phyloP scores from a whole-genome alignment of 2,888 invertebrate species.

The Sisyra nigra region DNA sequence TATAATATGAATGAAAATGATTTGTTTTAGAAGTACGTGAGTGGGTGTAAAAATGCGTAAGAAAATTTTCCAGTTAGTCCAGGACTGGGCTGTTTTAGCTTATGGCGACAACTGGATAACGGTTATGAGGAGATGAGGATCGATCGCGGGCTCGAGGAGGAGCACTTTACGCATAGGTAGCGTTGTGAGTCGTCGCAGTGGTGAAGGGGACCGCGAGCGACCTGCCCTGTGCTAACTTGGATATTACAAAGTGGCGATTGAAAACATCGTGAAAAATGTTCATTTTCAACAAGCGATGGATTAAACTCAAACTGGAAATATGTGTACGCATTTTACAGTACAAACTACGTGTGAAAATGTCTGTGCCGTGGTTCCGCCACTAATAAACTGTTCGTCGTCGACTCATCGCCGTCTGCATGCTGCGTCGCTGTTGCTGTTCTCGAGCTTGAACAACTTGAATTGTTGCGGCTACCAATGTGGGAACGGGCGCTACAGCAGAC shows the following conservation, averaged over 20 bases:
- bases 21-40: too few species aligned
- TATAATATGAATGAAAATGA: too few species aligned
- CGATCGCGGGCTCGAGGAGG: conserved; percentile 12
- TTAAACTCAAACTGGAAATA: conserved; percentile 8
- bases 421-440: conserved; percentile 7
- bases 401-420: conserved; percentile 8
- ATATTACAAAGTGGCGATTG: neutral
- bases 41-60: too few species aligned
- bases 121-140: conserved; percentile 7
- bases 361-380: conserved; percentile 4
- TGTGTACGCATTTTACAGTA: conserved; percentile 11
- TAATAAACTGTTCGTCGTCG: conserved; percentile 10
- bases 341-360: conserved; percentile 8
- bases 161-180: conserved; percentile 14
- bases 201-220: conserved; percentile 6
- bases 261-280: conserved; percentile 1
- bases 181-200: conserved; percentile 11
- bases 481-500: conserved; percentile 14
- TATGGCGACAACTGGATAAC: conserved; percentile 2
- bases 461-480: conserved; percentile 12
- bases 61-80: neutral
- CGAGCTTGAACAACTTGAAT: neutral
- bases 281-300: conserved; percentile 6
- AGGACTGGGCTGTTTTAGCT: conserved; percentile 1
- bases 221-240: conserved; percentile 1